Base-by-base conservation (phyloP, 1,140 invertebrate species). In the Onthophagus taurus region DNA sequence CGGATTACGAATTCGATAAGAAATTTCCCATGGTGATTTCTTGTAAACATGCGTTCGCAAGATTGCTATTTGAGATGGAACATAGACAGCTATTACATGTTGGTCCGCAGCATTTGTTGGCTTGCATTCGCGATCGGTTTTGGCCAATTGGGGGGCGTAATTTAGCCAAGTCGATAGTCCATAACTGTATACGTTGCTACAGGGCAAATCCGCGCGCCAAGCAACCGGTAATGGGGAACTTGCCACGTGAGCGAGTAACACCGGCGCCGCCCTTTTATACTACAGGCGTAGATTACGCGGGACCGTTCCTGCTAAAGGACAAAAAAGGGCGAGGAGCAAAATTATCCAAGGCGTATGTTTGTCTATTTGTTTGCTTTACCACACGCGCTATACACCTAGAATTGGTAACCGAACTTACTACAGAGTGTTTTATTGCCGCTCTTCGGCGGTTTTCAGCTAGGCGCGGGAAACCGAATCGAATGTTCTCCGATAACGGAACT, bases 351-450 rank as follows among this genome's bases (percentile, higher is more conserved):
- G 16, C 11, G 9, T 34, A 34, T 34, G 16, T 34, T 29, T 29
- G 26, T 29, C 13, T 29, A 29, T 29, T 29, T 29, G 13, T 29
- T 29, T 29, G 26, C 17, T 11, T 33, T 12, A 33, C 7, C 13
- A 33, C 31, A 7, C 13, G 12, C 7, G 31, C 31, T 33, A 33
- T 37, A 7, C 35, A 37, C 18, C 8, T 37, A 37, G 35, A 37
- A 37, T 21, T 37, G 11, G 35, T 37, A 7, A 37, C 35, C 12
- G 18, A 37, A 5, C 35, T 19, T 12, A 18, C 35, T 8, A 19
- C 35, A 37, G 18, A 37, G 11, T 7, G 14, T 9, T 37, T 37
- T 37, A 5, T 37, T 4, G 18, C 35, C 17, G 18, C 35, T 18
- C 14, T 37, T 12, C 35, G 35, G 6, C 13, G 35, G 20, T 37